These are phyloP conservation scores for Thamnaconus septentrionalis DNA, from an alignment of 2,113 vertebrate species.

Conservation along the genomic window DNA sequence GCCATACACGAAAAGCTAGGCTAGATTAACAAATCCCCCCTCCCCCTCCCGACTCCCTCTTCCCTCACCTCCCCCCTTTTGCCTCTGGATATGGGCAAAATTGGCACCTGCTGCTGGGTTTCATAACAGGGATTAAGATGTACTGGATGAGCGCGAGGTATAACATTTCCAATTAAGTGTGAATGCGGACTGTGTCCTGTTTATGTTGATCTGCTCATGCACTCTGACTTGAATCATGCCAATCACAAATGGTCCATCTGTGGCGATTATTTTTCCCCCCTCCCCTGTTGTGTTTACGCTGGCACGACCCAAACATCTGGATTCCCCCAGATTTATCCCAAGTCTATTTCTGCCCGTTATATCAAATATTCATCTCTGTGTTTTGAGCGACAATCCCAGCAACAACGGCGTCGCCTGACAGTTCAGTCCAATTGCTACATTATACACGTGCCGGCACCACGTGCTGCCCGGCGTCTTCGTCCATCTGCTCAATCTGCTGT, in stretches of 20 bases:
- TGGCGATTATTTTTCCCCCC: not conserved
- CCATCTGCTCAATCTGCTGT: slow-evolving; percentile 32
- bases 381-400: slow-evolving; percentile 19
- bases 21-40: slow-evolving; percentile 53
- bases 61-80: too few species aligned
- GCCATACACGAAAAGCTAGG: slow-evolving; percentile 52
- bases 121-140: slow-evolving; percentile 57
- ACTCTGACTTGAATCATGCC: slow-evolving; percentile 27
- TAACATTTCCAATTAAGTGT: slow-evolving; percentile 44
- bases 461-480: slow-evolving; percentile 18
- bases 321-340: slow-evolving; percentile 23
- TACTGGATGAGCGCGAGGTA: slow-evolving; percentile 21
- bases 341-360: not conserved
- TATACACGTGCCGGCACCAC: slow-evolving; percentile 10
- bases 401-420: slow-evolving; percentile 2
- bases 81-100: slow-evolving; percentile 22
- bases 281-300: slow-evolving; percentile 10
- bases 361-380: slow-evolving; percentile 42
- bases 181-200: slow-evolving; percentile 26
- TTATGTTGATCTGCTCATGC: slow-evolving; percentile 37
- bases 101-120: slow-evolving; percentile 54
- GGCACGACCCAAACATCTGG: slow-evolving; percentile 34
- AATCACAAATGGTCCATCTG: slow-evolving; percentile 47
- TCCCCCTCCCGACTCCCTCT: too few species aligned
- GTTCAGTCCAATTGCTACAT: slow-evolving; percentile 31